Evolutionary conservation across 2,797 vertebrate genomes (phyloP), one percentile per base, ranked within the genome.

Genomic region (Oreortyx pictus): DNA sequence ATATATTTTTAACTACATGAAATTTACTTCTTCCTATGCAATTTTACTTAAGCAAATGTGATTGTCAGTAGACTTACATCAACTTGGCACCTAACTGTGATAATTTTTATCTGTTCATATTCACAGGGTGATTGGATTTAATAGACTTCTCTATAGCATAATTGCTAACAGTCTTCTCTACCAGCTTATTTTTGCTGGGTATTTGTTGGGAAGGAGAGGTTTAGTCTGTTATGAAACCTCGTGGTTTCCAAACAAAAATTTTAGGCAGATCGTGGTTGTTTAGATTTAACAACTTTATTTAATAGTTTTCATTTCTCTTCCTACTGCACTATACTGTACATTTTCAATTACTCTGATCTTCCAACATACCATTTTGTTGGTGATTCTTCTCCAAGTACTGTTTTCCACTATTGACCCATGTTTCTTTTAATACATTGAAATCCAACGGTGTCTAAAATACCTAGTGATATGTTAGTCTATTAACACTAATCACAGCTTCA

Each of bases 21-120:
- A 25, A 37, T 35, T 61, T 77, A 16, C 82, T 90, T 92, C 49
- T 92, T 72, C 49, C 25, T 82, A 4, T 4, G 2, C 35, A 43
- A 29, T 29, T 90, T 89, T 64, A 71, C 22, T 59, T 68, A 22
- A 80, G 61, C 14, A 80, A 85, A 82, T 77, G 15, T 74, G 29
- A 90, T 73, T 1, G 5, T 31, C 65, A 71, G 3, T 11, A 82
- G 44, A 92, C 77, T 73, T 87, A 56, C 18, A 94, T 67, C 31
- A 93, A 70, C 64, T 89, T 87, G 49, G 9, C 20, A 86, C 61
- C 72, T 92, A 47, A 47, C 65, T 92, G 52, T 27, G 75, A 60
- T 71, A 80, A 92, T 84, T 84, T 70, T 7, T 67, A 57, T 61
- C 57, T 71, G 24, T 59, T 89, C 44, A 78, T 14, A 82, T 89